phyloP scores from a whole-genome alignment of 2,888 invertebrate genomes.

The Lepidochrysops patricia region DNA sequence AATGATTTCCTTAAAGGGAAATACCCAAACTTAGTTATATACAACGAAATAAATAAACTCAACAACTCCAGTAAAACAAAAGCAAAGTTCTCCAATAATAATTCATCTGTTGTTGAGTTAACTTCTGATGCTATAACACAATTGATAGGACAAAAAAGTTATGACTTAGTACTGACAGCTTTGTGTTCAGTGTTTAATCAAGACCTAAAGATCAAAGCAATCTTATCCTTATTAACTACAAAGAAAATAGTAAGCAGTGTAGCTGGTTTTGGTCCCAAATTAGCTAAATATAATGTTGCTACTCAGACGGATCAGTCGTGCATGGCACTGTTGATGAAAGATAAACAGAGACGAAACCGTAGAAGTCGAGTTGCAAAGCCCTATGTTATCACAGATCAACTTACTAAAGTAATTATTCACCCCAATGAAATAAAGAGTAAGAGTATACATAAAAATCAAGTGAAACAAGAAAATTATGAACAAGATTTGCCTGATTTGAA shows the following conservation, averaged over 20 bases:
- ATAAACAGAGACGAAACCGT: constrained; percentile 24
- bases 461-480: not conserved
- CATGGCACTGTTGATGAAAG: constrained; percentile 24
- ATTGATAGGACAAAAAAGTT: constrained; percentile 52
- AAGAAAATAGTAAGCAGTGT: not conserved
- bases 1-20: constrained; percentile 41
- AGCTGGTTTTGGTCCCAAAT: not conserved
- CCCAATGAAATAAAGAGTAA: constrained; percentile 27
- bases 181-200: constrained; percentile 47
- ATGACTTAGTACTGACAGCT: constrained; percentile 43
- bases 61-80: constrained; percentile 39
- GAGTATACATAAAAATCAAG: constrained; percentile 2
- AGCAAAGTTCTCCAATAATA: constrained; percentile 32
- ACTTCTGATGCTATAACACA: constrained; percentile 42
- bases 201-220: constrained; percentile 44
- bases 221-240: constrained; percentile 40
- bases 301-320: constrained; percentile 38
- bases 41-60: constrained; percentile 33
- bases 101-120: constrained; percentile 29
- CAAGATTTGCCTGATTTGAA: constrained; percentile 26
- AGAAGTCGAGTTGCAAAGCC: constrained; percentile 32
- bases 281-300: not conserved
- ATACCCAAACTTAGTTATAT: constrained; percentile 35
- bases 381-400: constrained; percentile 39
- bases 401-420: constrained; percentile 32